Evolutionary conservation across 2,888 invertebrate genomes (phyloP).

Genomic region (Dasypolia templi): DNA sequence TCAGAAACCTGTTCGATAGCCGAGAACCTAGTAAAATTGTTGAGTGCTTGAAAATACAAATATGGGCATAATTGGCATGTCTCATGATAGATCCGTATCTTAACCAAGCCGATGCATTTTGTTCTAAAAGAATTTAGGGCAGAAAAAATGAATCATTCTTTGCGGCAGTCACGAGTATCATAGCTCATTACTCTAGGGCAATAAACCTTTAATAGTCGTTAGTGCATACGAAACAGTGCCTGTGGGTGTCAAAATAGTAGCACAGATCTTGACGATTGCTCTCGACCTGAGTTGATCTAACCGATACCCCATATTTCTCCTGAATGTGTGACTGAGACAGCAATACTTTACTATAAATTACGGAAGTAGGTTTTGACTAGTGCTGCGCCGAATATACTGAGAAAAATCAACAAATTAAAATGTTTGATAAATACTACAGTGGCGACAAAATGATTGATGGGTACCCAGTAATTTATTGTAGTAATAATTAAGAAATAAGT

Average conservation of each 20-base stretch:
- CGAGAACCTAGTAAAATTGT: constrained; percentile 39
- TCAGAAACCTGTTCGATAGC: constrained; percentile 40
- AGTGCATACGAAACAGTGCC: constrained; percentile 74
- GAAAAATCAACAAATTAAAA: constrained; percentile 11
- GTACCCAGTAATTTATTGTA: constrained; percentile 16
- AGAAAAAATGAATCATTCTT: constrained; percentile 41
- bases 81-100: constrained; percentile 30
- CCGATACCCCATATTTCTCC: constrained; percentile 48
- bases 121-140: constrained; percentile 33
- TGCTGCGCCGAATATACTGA: constrained; percentile 11
- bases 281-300: constrained; percentile 73
- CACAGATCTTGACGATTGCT: constrained; percentile 82
- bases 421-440: background rate
- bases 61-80: constrained; percentile 50
- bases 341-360: constrained; percentile 50
- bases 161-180: constrained; percentile 31
- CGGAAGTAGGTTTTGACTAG: constrained; percentile 56
- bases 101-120: constrained; percentile 20
- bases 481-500: constrained; percentile 51
- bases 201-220: constrained; percentile 78
- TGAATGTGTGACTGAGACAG: constrained; percentile 48
- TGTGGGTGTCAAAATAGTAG: constrained; percentile 84
- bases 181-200: constrained; percentile 75
- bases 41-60: constrained; percentile 41
- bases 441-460: constrained; percentile 46